Base-by-base conservation (phyloP, 2,888 invertebrate genomes). In the Agrenia bidenticulata region DNA sequence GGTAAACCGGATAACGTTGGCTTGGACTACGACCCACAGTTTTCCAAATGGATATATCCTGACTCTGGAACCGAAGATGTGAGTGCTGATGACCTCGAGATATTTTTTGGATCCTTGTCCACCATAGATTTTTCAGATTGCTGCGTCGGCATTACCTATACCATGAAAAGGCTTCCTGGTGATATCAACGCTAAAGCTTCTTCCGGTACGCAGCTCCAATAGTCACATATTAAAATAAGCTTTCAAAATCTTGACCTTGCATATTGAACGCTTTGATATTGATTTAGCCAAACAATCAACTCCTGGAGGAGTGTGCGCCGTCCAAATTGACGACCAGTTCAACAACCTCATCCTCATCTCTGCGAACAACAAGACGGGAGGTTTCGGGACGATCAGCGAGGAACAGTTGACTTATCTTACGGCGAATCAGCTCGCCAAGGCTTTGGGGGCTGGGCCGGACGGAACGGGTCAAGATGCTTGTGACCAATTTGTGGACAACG, bases 111-210 rank as follows among this genome's bases (percentile, higher is more conserved):
- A 32, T 57, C 62, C 2, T 37, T 74, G 21, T 56, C 64, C 13
- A 32, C 26, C 15, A 56, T 65, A 17, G 72, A 74, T 39, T 74
- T 74, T 58, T 42, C 72, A 0, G 69, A 73, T 9, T 76, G 76
- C 59, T 76, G 76, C 61, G 66, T 76, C 1, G 76, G 71, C 15
- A 56, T 76, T 24, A 72, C 69, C 1, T 76, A 64, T 57, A 76
- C 76, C 2, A 74, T 76, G 76, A 71, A 73, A 56, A 57, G 53
- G 9, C 73, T 76, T 32, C 73, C 74, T 7, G 57, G 42, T 0
- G 39, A 61, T n/a, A 49, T 42, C 0, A 65, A 26, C 51, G 72
- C 70, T 4, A 72, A 68, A 50, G 24, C 56, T 37, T 53, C 64
- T n/a, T 13, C 49, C 19, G 50, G 54, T 26, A 7, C n/a, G n/a